Evolutionary conservation across 2,113 vertebrate species (phyloP), one percentile per base, ranked within the genome.

Genomic region (Aldabrachelys gigantea): DNA sequence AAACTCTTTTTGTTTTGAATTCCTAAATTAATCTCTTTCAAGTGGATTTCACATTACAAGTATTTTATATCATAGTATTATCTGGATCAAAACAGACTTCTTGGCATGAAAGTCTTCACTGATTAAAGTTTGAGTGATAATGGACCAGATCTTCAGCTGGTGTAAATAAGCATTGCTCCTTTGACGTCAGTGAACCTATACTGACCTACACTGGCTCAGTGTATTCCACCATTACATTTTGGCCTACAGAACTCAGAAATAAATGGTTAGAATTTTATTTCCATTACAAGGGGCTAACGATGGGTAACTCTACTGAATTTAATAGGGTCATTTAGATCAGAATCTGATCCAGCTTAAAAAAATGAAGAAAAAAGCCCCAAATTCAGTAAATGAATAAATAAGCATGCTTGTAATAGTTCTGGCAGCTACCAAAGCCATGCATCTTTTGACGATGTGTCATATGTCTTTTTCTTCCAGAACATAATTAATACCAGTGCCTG

Each of bases 251-350:
- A 94, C 83, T 89, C 88, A 52, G 85, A 90, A 84, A 87, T 80
- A 96, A 94, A 91, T 81, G 91, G 35, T 38, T 80, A 35, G 27
- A 41, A 79, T 94, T 93, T 94, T 90, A 89, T 87, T 65, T 95
- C 92, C 2, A 7, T 14, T 47, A 11, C n/a, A 92, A 57, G 72
- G 75, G 88, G 79, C 82, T 94, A 93, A 93, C 89, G 52, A 49
- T 78, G 80, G 54, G 89, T 89, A 94, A 91, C 50, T 88, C 85
- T 85, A 69, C 82, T 76, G 79, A 96, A 97, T 93, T 92, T 96
- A 97, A 96, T 87, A 92, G 57, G 31, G 80, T 80, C 86, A 90
- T 47, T 91, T 92, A 89, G 72, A 91, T n/a, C 57, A 50, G 21
- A 25, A 19, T 81, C 44, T 80, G 87, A 80, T 91, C 88, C 47